Percentiles rank a stretch among this genome's conserved stretches.
Evolutionary conservation across 2,113 vertebrate genomes (phyloP).

Genomic region (Eira barbara): DNA sequence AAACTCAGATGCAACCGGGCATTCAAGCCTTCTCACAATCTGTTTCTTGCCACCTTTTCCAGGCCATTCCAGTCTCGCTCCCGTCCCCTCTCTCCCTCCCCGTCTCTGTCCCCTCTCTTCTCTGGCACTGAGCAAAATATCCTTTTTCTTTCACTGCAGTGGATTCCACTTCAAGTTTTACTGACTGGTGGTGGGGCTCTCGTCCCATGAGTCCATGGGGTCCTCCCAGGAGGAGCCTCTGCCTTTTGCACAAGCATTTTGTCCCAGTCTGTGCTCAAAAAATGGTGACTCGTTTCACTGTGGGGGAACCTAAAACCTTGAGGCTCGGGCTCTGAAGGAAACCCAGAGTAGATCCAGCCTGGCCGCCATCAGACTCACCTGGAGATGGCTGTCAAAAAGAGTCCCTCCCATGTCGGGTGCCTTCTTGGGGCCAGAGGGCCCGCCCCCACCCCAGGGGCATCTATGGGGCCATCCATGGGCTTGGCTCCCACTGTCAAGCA

Average conservation of each 20-base stretch:
- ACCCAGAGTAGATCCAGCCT: neutral
- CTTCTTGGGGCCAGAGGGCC: neutral
- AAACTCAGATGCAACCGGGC: neutral
- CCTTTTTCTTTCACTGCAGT: too few relatives aligned
- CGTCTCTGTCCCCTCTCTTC: neutral
- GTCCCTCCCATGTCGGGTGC: fast-evolving
- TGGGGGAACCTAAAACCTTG: neutral
- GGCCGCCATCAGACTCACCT: neutral
- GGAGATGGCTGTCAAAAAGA: neutral
- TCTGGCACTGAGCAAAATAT: neutral
- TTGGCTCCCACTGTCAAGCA: neutral
- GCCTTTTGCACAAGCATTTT: fast-evolving
- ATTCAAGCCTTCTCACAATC: neutral
- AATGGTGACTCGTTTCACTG: neutral
- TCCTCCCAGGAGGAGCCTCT: too few relatives aligned
- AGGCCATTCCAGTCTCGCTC: neutral
- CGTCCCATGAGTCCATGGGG: fast-evolving
- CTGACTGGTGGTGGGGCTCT: neutral
- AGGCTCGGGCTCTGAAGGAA: neutral
- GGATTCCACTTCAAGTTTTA: neutral
- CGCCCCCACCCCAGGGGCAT: neutral
- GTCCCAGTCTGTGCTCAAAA: neutral
- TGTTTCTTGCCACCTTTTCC: neutral
- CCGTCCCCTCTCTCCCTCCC: too few relatives aligned
- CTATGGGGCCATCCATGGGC: fast-evolving